Evolutionary conservation across 2,797 vertebrate species (phyloP).

Genomic region (Alectoris magna): DNA sequence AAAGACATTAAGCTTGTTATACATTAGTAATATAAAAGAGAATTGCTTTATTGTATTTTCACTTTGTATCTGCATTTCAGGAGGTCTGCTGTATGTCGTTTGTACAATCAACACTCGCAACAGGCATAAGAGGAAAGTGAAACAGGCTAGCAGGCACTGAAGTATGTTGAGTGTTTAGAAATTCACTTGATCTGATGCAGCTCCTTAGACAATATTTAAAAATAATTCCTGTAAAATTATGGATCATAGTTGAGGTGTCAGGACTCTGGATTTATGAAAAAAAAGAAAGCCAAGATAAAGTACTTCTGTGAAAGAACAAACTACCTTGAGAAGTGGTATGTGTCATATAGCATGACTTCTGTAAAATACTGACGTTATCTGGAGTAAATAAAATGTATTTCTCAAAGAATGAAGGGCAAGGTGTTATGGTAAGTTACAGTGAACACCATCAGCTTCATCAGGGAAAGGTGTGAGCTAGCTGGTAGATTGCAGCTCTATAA

Average conservation of each 20-base stretch:
- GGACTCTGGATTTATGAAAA: neutral
- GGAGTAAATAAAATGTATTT: neutral
- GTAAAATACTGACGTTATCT: neutral
- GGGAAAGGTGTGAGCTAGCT: neutral
- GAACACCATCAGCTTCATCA: neutral
- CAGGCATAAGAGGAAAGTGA: neutral
- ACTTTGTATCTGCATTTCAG: neutral
- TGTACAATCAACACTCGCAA: neutral
- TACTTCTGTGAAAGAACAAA: neutral
- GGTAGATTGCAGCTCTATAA: neutral
- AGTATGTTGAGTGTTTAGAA: neutral
- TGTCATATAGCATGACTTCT: neutral
- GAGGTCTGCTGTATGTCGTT: neutral
- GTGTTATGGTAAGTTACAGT: neutral
- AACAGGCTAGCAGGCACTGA: neutral
- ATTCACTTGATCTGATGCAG: neutral
- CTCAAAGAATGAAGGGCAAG: neutral
- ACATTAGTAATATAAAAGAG: neutral
- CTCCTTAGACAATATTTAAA: neutral
- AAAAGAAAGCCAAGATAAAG: neutral
- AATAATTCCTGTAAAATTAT: neutral
- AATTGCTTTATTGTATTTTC: neutral
- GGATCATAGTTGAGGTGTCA: neutral
- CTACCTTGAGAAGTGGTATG: neutral
- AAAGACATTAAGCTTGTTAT: neutral